Evolutionary conservation across 2,888 invertebrate species (phyloP).

Genomic region (Callinectes sapidus): DNA sequence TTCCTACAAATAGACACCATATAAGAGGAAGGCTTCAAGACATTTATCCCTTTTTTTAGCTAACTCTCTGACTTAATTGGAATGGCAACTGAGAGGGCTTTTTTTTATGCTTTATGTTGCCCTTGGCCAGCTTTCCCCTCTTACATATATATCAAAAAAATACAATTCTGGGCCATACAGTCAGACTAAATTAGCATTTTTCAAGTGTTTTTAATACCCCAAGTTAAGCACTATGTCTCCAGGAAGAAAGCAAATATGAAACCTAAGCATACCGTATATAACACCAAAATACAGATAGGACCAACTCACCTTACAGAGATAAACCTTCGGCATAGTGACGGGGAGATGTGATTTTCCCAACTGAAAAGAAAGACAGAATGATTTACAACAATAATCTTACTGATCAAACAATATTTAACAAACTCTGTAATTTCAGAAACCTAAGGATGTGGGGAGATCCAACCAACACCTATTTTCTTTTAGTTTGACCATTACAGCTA

Average conservation of each 20-base stretch:
- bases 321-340: slow-evolving; percentile 65
- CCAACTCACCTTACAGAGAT: slow-evolving; percentile 50
- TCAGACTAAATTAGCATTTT: not conserved
- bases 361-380: slow-evolving; percentile 47
- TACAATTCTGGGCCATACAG: not conserved
- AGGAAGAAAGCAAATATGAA: too few relatives aligned
- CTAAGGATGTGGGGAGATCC: too few relatives aligned
- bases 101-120: too few relatives aligned
- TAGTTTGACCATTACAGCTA: too few relatives aligned
- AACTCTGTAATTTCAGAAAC: not conserved
- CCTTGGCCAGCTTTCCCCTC: too few relatives aligned
- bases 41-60: too few relatives aligned
- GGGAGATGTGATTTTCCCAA: slow-evolving; percentile 69
- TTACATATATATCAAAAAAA: too few relatives aligned
- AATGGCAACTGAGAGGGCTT: too few relatives aligned
- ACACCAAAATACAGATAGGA: not conserved
- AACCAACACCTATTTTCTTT: too few relatives aligned
- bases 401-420: not conserved
- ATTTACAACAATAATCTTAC: slow-evolving; percentile 2
- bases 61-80: too few relatives aligned
- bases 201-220: not conserved
- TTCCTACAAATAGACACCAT: too few relatives aligned
- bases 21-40: too few relatives aligned
- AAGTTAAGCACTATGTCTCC: not conserved
- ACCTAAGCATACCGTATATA: not conserved